A percentile compares a stretch with the other conserved stretches of the same genome.
These are phyloP conservation scores for Gallinago media DNA, from an alignment of 2,113 vertebrate genomes.

Conservation along the genomic window DNA sequence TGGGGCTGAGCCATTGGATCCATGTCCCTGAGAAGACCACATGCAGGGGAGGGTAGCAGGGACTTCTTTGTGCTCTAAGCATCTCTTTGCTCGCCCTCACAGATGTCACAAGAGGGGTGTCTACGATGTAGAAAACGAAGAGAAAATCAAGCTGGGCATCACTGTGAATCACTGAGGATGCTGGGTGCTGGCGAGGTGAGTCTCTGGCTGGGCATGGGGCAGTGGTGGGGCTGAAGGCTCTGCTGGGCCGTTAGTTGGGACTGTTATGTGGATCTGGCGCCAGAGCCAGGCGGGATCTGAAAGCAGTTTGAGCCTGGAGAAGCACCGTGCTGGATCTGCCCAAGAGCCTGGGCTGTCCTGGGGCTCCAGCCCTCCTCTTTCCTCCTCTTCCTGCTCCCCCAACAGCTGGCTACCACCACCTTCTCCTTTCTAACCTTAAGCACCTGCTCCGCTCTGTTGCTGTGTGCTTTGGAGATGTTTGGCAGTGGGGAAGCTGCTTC, in stretches of 20 bases:
- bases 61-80: background rate
- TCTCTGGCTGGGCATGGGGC: background rate
- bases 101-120: conserved; percentile 96
- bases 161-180: conserved; percentile 86
- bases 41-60: background rate
- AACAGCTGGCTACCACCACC: background rate
- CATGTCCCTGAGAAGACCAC: fast-evolving
- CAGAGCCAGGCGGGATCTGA: background rate
- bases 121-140: conserved; percentile 95
- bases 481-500: background rate
- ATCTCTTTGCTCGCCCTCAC: conserved; percentile 25
- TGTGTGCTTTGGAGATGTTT: background rate
- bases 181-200: conserved; percentile 66
- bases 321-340: background rate
- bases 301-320: background rate
- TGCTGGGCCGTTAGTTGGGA: background rate
- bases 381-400: background rate
- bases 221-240: background rate
- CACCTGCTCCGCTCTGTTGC: background rate
- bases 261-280: fast-evolving
- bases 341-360: background rate
- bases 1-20: background rate
- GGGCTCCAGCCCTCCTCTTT: background rate
- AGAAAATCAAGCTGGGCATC: conserved; percentile 93
- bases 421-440: background rate